Percentiles rank a stretch among this genome's conserved stretches.
These are phyloP conservation scores for Periophthalmus modestus DNA, from an alignment of 2,113 vertebrate genomes.

Conservation along the genomic window DNA sequence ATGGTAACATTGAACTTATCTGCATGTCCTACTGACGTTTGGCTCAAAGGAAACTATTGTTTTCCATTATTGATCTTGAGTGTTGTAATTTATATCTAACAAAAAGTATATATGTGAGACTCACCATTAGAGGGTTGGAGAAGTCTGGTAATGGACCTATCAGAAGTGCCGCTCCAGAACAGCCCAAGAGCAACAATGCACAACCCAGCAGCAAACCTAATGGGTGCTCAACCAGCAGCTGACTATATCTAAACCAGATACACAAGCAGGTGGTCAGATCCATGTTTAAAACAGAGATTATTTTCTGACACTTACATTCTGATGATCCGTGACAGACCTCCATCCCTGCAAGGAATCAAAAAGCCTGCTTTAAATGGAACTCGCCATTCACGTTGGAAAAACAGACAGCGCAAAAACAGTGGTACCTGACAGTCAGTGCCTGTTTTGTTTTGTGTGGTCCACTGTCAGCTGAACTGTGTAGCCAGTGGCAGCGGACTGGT, in stretches of 20 bases:
- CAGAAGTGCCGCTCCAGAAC: conserved; percentile 86
- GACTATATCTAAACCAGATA: conserved; percentile 84
- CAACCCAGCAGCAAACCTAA: conserved; percentile 80
- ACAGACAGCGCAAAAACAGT: not conserved
- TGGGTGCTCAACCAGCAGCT: conserved; percentile 88
- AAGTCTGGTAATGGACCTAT: conserved; percentile 89
- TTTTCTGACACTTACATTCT: conserved; percentile 81
- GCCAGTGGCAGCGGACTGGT: conserved; percentile 76
- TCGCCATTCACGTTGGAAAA: not conserved
- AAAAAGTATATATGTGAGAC: conserved; percentile 29
- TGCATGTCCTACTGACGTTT: not conserved
- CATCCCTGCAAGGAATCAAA: conserved; percentile 76
- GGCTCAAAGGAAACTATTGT: too few relatives aligned
- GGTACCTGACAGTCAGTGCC: conserved; percentile 87
- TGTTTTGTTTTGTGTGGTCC: conserved; percentile 78
- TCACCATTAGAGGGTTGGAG: conserved; percentile 89
- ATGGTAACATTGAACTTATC: not conserved
- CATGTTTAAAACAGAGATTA: not conserved
- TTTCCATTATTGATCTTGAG: not conserved
- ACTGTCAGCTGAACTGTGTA: conserved; percentile 81
- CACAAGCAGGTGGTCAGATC: conserved; percentile 13
- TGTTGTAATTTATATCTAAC: not conserved
- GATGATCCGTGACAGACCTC: conserved; percentile 84
- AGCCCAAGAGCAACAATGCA: conserved; percentile 77
- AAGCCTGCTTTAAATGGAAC: conserved; percentile 2